Base-by-base conservation (phyloP, 2,113 vertebrate species). In the Boulengeromyrus knoepffleri region DNA sequence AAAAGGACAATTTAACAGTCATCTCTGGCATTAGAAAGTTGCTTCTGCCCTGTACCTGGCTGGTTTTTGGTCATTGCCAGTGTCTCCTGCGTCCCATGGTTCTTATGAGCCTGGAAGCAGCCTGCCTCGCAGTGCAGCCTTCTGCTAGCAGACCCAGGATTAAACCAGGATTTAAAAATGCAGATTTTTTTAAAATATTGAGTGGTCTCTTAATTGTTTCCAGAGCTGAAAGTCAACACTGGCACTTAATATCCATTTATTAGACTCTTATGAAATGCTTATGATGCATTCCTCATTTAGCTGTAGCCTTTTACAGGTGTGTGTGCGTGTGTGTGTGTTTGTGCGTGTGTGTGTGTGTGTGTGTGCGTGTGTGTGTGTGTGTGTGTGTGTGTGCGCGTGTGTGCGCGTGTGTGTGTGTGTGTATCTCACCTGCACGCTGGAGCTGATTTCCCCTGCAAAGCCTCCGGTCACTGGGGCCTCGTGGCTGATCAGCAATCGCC, bases 391-490 rank as follows among this genome's bases (percentile, higher is more conserved):
- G 46, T 13, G 45, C 46, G 5, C 13, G 39, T 17, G 31, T 12
- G 19, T 58, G 53, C 8, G 19, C 24, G 53, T 66, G n/a, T 1
- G 58, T 62, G 24, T 9, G 12, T 85, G 45, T 3, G 15, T 46
- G 46, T 13, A n/a, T 31, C 31, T 93, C 96, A 99, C 99, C 97
- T 99, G 99, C 90, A 99, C 98, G 0, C 97, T 96, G 2, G 98
- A 96, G 93, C 97, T 96, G 93, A 99, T 99, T 95, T 99, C 99
- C 12, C 97, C 97, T 0, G 98, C 98, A 95, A 99, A 99, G 50
- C 99, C 99, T 93, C 98, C 98, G 0, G 99, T 99, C 91, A 99
- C 24, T 10, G 99, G 99, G 92, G 99, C 99, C 91, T 99, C 99
- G 0, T 99, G 99, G 94, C 98, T 99, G 92, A 99, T 96, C 90